phyloP scores from a whole-genome alignment of 2,113 vertebrate species.

The Natator depressus region DNA sequence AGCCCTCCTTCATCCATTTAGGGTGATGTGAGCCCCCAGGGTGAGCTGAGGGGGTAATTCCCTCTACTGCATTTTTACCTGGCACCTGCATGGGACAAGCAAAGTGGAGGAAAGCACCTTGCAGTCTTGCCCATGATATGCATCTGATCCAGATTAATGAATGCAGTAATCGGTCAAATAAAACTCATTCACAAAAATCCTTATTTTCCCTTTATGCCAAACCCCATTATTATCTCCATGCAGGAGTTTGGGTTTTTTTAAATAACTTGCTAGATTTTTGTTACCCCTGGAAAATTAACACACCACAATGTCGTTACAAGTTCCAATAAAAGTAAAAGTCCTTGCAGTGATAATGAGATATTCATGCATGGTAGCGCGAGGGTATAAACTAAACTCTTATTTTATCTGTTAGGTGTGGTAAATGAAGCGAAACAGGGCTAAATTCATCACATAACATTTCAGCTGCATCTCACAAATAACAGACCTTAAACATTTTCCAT shows the following conservation, averaged over 20 bases:
- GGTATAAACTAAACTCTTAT: constrained; percentile 50
- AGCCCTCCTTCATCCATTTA: neutral
- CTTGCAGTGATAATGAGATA: constrained; percentile 49
- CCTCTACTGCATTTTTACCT: neutral
- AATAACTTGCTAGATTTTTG: neutral
- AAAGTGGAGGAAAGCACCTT: neutral
- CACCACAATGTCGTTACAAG: neutral
- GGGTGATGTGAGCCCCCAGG: neutral
- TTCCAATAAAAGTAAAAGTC: constrained; percentile 39
- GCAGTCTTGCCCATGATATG: neutral
- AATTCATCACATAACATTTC: constrained; percentile 20
- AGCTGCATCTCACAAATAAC: constrained; percentile 45
- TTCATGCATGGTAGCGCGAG: constrained; percentile 39
- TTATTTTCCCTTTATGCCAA: neutral
- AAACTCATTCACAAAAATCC: neutral
- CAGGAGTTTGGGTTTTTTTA: neutral
- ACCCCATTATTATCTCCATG: neutral
- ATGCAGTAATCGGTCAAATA: neutral
- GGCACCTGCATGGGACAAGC: neutral
- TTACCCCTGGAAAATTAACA: neutral
- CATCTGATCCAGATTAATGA: neutral
- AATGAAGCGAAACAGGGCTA: constrained; percentile 52
- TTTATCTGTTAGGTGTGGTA: constrained; percentile 41
- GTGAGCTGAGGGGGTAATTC: neutral
- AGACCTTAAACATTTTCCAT: neutral